A percentile compares a stretch with the other conserved stretches of the same genome.
Conservation (phyloP, 2,113 vertebrate species). For the Glaucidium brasilianum region DNA sequence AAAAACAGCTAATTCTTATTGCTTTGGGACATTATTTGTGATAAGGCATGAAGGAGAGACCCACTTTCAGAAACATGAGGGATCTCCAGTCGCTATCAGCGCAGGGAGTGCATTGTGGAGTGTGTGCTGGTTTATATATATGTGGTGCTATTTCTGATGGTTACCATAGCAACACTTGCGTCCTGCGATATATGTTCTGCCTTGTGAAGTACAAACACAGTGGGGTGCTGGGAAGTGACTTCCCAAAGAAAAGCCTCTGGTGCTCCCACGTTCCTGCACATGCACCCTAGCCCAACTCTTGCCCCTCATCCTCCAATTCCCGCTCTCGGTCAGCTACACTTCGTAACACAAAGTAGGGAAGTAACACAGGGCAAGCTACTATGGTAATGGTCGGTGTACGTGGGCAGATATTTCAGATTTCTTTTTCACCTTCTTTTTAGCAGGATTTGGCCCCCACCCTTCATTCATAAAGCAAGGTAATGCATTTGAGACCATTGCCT, state of each 20-base stretch:
- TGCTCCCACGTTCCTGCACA: rapidly evolving
- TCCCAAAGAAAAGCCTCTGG: background rate
- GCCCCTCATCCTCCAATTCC: background rate
- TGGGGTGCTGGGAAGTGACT: background rate
- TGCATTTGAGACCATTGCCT: background rate
- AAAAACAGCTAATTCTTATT: background rate
- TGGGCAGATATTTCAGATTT: background rate
- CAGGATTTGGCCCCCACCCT: background rate
- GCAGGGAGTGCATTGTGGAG: background rate
- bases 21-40: background rate
- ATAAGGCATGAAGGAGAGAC: background rate
- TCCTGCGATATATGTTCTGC: background rate
- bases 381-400: background rate
- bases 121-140: background rate
- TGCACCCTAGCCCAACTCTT: background rate
- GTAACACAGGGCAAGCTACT: background rate
- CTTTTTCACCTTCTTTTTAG: background rate
- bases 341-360: rapidly evolving
- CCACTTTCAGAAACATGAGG: background rate
- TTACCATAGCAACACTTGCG: background rate
- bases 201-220: background rate
- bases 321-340: too few relatives aligned
- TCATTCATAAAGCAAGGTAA: background rate
- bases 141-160: background rate
- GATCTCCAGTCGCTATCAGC: background rate